Evolutionary conservation across 2,888 invertebrate genomes (phyloP), one percentile per base, ranked within the genome.

Genomic region (Aphidoletes aphidimyza): DNA sequence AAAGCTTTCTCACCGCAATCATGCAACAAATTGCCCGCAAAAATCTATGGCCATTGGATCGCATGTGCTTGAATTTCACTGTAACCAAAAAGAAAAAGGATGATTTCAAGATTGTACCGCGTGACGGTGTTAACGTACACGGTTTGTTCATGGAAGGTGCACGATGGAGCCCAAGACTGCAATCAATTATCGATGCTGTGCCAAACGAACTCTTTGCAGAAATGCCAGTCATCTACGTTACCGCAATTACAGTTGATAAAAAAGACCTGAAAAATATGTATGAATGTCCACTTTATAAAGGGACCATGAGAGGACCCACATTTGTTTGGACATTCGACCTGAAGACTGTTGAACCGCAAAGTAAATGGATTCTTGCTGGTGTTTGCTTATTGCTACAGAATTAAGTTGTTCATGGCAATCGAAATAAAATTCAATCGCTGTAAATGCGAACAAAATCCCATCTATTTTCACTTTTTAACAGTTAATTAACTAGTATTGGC

Each of bases 21-120:
- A 98, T 98, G 97, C 98, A 98, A 90, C 97, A 97, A 90, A 97
- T 97, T 84, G 98, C 98, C 0, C 92, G 98, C 83, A 97, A 95
- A 90, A 97, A 98, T 89, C 98, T 98, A 89, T 97, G 97, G 95
- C 98, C 98, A 0, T 91, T 98, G 85, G 98, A 98, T 91, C 96
- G 97, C 89, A 98, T 98, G 97, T 97, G 96, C 88, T 92, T 98
- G 81, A 95, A 96, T 89, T 97, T 97, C 88, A 98, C 98, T 89
- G 98, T 98, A 45, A 97, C 97, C 8, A 98, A 97, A 90, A 98
- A 95, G 89, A 91, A 90, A 45, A 93, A 94, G 86, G 95, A 96
- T 85, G 98, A 98, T 88, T 94, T 98, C 89, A 93, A 92, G 93
- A 94, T 94, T 0, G 93, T 97, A 0, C 97, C 98, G 0, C 93